Evolutionary conservation across 2,113 vertebrate species (phyloP).

Genomic region (Pionites leucogaster): DNA sequence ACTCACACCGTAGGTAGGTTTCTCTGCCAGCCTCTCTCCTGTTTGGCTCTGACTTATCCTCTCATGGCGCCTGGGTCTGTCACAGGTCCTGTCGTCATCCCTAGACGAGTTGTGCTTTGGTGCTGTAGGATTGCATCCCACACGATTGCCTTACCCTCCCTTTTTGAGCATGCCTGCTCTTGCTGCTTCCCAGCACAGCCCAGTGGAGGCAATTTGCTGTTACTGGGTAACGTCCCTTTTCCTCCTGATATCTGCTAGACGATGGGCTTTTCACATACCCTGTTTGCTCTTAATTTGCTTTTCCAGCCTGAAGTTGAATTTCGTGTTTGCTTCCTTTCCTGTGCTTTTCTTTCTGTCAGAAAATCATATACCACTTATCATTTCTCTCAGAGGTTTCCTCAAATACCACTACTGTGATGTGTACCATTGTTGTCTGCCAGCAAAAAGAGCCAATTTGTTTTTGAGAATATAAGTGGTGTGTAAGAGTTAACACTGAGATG

Average conservation of each 20-base stretch:
- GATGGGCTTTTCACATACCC: background rate
- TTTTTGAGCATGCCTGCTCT: background rate
- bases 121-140: background rate
- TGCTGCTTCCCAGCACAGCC: background rate
- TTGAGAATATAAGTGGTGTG: background rate
- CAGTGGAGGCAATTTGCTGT: background rate
- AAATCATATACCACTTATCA: background rate
- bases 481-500: background rate
- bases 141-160: background rate
- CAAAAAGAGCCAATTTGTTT: background rate
- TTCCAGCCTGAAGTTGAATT: background rate
- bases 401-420: background rate
- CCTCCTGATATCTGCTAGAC: background rate
- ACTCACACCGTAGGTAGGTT: accelerated
- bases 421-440: background rate
- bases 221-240: background rate
- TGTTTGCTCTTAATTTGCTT: background rate
- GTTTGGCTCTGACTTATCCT: too few species aligned
- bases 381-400: background rate
- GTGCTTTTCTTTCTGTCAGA: background rate
- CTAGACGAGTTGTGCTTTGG: background rate
- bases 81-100: too few species aligned
- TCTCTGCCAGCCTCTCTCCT: background rate
- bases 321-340: background rate
- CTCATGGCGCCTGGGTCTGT: background rate